Conservation (phyloP, 2,113 vertebrate species). For the zebrafish (Danio rerio) region GRCz12tu NC_133200.1:22419001-22419500, state of each 20-base stretch:
- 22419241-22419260: slow-evolving; percentile 24
- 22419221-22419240: slow-evolving; percentile 49
- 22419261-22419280: slow-evolving; percentile 44
- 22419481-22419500: too few species aligned
- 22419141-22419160: slow-evolving; percentile 33
- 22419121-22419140: slow-evolving; percentile 11
- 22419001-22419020: slow-evolving; percentile 47
- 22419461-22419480: too few species aligned
- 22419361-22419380: too few species aligned
- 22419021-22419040: slow-evolving; percentile 55
- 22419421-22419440: too few species aligned
- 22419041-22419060: slow-evolving; percentile 34
- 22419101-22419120: slow-evolving; percentile 39
- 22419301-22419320: slow-evolving; percentile 30
- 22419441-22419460: too few species aligned
- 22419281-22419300: slow-evolving; percentile 46
- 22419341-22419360: not conserved
- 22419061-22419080: slow-evolving; percentile 42
- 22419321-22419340: not conserved
- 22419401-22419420: too few species aligned
- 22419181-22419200: slow-evolving; percentile 20
- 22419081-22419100: slow-evolving; percentile 42
- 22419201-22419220: slow-evolving; percentile 38
- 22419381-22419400: too few species aligned
- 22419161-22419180: slow-evolving; percentile 1